Evolutionary conservation across 1,140 invertebrate species (phyloP).

Genomic region (Batillaria attramentaria): DNA sequence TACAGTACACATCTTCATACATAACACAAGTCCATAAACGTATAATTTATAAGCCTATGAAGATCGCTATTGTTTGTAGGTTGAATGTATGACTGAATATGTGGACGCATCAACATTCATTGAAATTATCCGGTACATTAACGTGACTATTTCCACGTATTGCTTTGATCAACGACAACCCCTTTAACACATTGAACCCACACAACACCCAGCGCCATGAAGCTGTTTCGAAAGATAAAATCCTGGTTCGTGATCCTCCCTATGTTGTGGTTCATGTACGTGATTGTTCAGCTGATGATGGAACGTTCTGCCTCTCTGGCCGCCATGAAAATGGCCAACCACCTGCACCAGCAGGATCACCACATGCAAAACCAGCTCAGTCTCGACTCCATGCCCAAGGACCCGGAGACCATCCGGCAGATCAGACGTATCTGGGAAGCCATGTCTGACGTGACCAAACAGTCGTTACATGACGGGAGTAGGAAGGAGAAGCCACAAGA

Average conservation of each 20-base stretch:
- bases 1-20: too few relatives aligned
- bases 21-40: too few relatives aligned
- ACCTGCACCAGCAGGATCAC: background rate
- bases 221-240: background rate
- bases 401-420: background rate
- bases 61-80: too few relatives aligned
- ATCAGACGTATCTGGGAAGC: too few relatives aligned
- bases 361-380: background rate
- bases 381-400: background rate
- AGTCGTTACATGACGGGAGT: background rate
- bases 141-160: background rate
- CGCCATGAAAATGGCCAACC: constrained; percentile 5
- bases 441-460: background rate
- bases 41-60: too few relatives aligned
- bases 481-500: background rate
- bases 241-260: constrained; percentile 1
- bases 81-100: background rate
- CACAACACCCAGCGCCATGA: background rate
- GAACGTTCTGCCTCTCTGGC: constrained; percentile 4
- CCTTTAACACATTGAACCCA: too few relatives aligned
- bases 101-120: background rate
- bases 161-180: background rate
- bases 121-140: background rate
- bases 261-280: constrained; percentile 20
- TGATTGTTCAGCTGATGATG: background rate